phyloP scores from a whole-genome alignment of 2,888 invertebrate species.

The Barypeithes pellucidus region DNA sequence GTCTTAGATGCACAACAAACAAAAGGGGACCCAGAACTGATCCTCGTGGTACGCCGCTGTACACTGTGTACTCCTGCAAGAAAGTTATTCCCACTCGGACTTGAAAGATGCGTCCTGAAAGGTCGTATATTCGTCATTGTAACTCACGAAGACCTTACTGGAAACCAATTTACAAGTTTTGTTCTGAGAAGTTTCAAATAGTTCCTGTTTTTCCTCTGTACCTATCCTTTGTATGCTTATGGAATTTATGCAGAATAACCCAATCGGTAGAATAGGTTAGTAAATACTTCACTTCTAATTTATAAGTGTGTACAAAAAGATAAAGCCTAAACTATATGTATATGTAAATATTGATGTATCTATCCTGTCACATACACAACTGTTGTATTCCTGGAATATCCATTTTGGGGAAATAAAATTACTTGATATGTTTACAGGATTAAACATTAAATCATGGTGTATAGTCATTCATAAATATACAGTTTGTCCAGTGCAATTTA shows the following conservation, averaged over 20 bases:
- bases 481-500: neutral
- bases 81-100: too few species aligned
- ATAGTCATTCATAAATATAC: neutral
- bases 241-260: neutral
- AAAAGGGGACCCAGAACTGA: too few species aligned
- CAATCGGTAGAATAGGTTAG: neutral
- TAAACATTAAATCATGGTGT: slow-evolving; percentile 5
- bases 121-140: too few species aligned
- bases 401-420: too few species aligned
- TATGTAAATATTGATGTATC: slow-evolving; percentile 24
- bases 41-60: too few species aligned
- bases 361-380: neutral
- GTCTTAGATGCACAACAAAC: too few species aligned
- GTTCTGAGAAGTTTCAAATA: too few species aligned
- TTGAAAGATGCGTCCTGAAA: too few species aligned
- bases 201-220: too few species aligned
- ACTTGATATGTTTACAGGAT: slow-evolving; percentile 5
- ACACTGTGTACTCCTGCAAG: too few species aligned
- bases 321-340: slow-evolving; percentile 11
- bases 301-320: slow-evolving; percentile 18
- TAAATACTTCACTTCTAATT: slow-evolving; percentile 7
- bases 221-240: neutral
- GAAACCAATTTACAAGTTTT: too few species aligned
- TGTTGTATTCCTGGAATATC: slow-evolving; percentile 2
- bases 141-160: too few species aligned